Evolutionary conservation across 2,888 invertebrate genomes (phyloP), one percentile per base, ranked within the genome.

Genomic region (Agonopterix arenella): DNA sequence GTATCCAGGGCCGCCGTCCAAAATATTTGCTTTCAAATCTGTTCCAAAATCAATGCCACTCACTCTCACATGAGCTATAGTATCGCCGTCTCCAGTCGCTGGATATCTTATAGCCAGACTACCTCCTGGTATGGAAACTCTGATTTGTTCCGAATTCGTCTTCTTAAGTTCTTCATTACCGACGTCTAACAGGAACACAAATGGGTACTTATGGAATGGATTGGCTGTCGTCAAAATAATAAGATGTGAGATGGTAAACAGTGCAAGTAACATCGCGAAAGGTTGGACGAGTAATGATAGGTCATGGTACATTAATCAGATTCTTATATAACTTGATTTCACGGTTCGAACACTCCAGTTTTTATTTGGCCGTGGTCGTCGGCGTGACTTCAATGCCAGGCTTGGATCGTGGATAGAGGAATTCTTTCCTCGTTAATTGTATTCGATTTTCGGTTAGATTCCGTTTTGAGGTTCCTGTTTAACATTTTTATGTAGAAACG

Each of bases 141-240:
- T 75, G 45, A 88, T 77, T 55, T 88, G 86, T 59, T 85, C 83
- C n/a, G 80, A 66, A 47, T 71, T 77, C 2, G 77, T 75, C 45
- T 80, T 80, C 52, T 83, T 68, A 28, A 88, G 55, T 63, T 85
- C 88, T 80, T 89, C 89, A 76, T 89, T 89, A 45, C 89, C 89
- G 45, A 88, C 71, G 56, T 89, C 89, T 16, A 89, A 64, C 36
- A 88, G 61, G 54, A 86, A 89, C 44, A 82, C 79, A 55, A 75
- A 86, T 1, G 89, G 89, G 50, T 85, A 88, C 59, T 84, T 84
- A 54, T 84, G 83, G 48, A 84, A 80, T 7, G 89, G 83, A 64
- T 73, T 81, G 1, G 78, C 80, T 8, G 65, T 52, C 16, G 62
- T 59, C 10, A 75, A 52, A 45, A 66, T 60, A 50, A 70, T 54